phyloP scores from a whole-genome alignment of 2,888 invertebrate genomes.

The Cerastis leucographa region DNA sequence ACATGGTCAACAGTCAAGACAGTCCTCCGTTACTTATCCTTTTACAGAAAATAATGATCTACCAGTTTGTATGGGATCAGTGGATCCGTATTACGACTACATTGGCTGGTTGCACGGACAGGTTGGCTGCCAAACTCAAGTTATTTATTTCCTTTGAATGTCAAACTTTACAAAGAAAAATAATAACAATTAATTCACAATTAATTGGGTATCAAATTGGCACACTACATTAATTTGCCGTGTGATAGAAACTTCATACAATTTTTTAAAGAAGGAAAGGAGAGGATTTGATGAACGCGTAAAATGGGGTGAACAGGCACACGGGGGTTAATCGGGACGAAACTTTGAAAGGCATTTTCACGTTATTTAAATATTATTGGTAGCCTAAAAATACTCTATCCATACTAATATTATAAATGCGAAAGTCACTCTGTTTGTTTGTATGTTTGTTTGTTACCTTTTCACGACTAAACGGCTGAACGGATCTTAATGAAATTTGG shows the following conservation, averaged over 20 bases:
- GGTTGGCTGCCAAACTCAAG: neutral
- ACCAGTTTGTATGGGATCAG: neutral
- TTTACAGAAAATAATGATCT: slow-evolving; percentile 22
- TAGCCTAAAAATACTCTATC: too few species aligned
- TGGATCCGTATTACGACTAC: neutral
- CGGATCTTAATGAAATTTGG: too few species aligned
- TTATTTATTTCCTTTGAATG: neutral
- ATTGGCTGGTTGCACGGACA: neutral
- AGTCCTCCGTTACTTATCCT: slow-evolving; percentile 4
- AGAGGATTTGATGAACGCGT: too few species aligned
- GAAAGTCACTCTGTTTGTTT: too few species aligned
- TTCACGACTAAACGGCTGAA: too few species aligned
- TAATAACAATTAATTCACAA: neutral
- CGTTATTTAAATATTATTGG: too few species aligned
- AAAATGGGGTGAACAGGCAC: too few species aligned
- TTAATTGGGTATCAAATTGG: neutral
- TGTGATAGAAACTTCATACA: neutral
- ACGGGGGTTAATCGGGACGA: too few species aligned
- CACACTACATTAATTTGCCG: neutral
- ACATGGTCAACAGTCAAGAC: slow-evolving; percentile 7
- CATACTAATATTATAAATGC: too few species aligned
- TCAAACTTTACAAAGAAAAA: neutral
- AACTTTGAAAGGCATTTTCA: too few species aligned
- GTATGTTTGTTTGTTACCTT: too few species aligned
- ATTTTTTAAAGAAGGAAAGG: too few species aligned